Evolutionary conservation across 1,140 invertebrate species (phyloP), one percentile per base, ranked within the genome.

Genomic region (Cecropterus lyciades): DNA sequence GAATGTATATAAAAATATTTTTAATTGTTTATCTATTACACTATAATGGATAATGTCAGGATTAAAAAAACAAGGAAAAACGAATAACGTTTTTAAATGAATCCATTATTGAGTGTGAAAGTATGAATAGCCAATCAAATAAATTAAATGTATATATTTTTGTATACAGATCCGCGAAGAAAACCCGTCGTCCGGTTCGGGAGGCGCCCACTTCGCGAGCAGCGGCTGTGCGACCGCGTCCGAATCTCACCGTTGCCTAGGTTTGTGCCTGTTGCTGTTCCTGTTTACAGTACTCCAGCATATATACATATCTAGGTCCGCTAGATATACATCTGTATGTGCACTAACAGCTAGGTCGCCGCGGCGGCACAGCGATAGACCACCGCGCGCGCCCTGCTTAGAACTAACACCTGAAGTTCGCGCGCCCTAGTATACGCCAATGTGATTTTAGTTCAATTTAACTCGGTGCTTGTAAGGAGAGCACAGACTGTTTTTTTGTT

Each of bases 391-490:
- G 46, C 85, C 84, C 8, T 86, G 86, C 80, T 82, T 84, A 55
- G 16, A 15, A 27, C 55, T 57, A 57, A 57, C 55, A 46, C 42
- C 40, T 49, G 20, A 24, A 51, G 56, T 53, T 59, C 73, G 70
- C 4, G 72, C 60, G 53, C 59, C 70, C 73, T 84, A 77, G 76
- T 79, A 75, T 62, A 62, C 68, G 76, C 3, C 11, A 5, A 79
- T 82, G 80, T 84, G 82, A 87, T 85, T 82, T 82, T 87, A 89
- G 83, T 84, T 82, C 79, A 85, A 83, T 82, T 78, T 76, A 81
- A 77, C 71, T 55, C 57, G 69, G 72, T 72, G 70, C 56, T 11
- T 11, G 77, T 80, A 77, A 70, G 77, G 76, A 80, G 78, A 80
- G 79, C 80, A 80, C 78, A 78, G 75, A 67, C 6, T 1, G 0